Base-by-base conservation (phyloP, 2,888 invertebrate species). In the Boloria euphrosyne region DNA sequence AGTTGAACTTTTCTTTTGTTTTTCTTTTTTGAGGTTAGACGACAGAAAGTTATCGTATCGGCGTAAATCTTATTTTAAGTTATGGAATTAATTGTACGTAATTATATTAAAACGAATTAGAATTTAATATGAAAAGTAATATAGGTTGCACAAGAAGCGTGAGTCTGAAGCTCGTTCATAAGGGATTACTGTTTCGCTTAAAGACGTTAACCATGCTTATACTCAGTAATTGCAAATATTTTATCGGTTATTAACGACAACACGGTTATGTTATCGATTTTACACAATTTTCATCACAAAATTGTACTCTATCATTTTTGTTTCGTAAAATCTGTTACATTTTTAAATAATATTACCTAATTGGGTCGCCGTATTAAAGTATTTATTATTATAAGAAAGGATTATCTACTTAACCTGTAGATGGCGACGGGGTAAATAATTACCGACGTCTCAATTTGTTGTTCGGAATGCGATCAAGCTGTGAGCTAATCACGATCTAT, bases 381-480 rank as follows among this genome's bases (percentile, higher is more conserved):
- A 38, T 10, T 38, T 38, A 38, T 38, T 38, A 38, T 10, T 38
- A 38, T 38, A 38, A 47, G 31, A 59, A 59, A 59, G 27, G 10
- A 44, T 58, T 58, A 58, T 44, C 27, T 54, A 47, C 31, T 77
- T 75, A 73, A 75, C 75, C 78, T 73, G 68, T 76, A 79, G 80
- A 79, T 80, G 81, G 77, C 75, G 77, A 70, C 77, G 75, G 71
- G 76, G 77, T 83, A 81, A 82, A 83, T 84, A 83, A 84, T 83
- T 77, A 80, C 77, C 71, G 79, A 83, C 78, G 74, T 83, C 83
- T 84, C 82, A 83, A 84, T 85, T 83, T 80, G 80, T 80, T 75
- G 71, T 55, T 62, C 67, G 77, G 78, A 75, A 62, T 77, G 77
- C 62, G 73, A 66, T 75, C 83, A 80, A 76, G 84, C 85, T 80